Conservation (phyloP, 1,140 invertebrate species). For the Papilio xuthus region DNA sequence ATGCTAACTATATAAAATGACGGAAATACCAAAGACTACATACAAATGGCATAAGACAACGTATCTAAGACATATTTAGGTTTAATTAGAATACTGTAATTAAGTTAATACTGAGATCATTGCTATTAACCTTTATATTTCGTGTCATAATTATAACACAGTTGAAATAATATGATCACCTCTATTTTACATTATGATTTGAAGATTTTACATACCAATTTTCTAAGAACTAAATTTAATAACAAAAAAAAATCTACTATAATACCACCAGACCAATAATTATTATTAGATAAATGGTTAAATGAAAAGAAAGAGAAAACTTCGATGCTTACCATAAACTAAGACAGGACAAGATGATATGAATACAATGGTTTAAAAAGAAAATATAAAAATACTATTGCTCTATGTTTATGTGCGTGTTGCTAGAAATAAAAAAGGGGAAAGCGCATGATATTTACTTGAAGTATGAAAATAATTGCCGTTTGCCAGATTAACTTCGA, state of each 20-base stretch:
- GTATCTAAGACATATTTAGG: not conserved
- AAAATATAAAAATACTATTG: slow-evolving; percentile 37
- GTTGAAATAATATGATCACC: not conserved
- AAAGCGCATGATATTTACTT: slow-evolving; percentile 20
- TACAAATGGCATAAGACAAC: not conserved
- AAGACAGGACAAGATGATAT: not conserved
- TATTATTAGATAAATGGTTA: not conserved
- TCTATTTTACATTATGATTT: not conserved
- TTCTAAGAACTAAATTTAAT: no score
- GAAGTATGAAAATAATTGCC: not conserved
- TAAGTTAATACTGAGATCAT: not conserved
- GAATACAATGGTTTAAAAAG: not conserved
- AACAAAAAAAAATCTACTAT: not conserved
- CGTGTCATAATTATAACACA: not conserved
- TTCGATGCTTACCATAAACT: not conserved
- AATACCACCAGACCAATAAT: not conserved
- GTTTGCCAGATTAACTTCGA: not conserved
- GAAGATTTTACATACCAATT: not conserved
- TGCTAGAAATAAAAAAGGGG: slow-evolving; percentile 28
- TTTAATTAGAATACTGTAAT: not conserved
- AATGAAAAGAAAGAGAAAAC: not conserved
- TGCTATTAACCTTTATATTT: not conserved
- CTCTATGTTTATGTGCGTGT: slow-evolving; percentile 33
- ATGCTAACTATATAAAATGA: not conserved
- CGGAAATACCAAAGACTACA: not conserved